Conservation (phyloP, 2,888 invertebrate genomes). For the Dilophus febrilis region DNA sequence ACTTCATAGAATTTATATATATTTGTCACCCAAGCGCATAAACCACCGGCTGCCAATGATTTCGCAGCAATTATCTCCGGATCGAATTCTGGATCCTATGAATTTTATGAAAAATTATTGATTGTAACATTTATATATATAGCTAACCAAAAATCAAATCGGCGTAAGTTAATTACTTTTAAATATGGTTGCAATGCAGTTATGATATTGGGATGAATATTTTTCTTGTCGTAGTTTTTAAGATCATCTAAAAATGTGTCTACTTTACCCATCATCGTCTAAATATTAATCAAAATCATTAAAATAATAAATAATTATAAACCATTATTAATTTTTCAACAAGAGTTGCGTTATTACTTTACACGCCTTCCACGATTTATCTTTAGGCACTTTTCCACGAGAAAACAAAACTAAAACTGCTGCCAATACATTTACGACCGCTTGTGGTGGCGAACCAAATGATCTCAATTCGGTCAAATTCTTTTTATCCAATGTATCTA, state of each 20-base stretch:
- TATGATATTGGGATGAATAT: conserved; percentile 73
- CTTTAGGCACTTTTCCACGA: conserved; percentile 73
- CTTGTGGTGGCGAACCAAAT: conserved; percentile 78
- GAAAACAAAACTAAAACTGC: conserved; percentile 79
- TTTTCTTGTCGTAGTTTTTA: conserved; percentile 81
- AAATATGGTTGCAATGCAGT: conserved; percentile 49
- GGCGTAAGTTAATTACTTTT: conserved; percentile 9
- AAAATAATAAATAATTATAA: too few relatives aligned
- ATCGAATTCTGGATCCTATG: conserved; percentile 54
- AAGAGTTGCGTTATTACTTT: conserved; percentile 34
- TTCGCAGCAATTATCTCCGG: conserved; percentile 69
- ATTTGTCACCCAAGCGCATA: conserved; percentile 91
- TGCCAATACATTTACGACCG: conserved; percentile 71
- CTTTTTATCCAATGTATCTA: conserved; percentile 83
- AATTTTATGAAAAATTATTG: background rate
- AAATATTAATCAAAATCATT: too few relatives aligned
- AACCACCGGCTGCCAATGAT: conserved; percentile 79
- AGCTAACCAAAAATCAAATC: background rate
- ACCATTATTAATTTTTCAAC: too few relatives aligned
- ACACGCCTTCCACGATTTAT: conserved; percentile 80
- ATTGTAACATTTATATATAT: background rate
- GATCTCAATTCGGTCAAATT: conserved; percentile 90
- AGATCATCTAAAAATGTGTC: conserved; percentile 72
- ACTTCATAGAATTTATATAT: conserved; percentile 80
- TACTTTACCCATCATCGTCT: conserved; percentile 73